Evolutionary conservation across 2,888 invertebrate species (phyloP), one percentile per base, ranked within the genome.

Genomic region (Cantharis lateralis): DNA sequence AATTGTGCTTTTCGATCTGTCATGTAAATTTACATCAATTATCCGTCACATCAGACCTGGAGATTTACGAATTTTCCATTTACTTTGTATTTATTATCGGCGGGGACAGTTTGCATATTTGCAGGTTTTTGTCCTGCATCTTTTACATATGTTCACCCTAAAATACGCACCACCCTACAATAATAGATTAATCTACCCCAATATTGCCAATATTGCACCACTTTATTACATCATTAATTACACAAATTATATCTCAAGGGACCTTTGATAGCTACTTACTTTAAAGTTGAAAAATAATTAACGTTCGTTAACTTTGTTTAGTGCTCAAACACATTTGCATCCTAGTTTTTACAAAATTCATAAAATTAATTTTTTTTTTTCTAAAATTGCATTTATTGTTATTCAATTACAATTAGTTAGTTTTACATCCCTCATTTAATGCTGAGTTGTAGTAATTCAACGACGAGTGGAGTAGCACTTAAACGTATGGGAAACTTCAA

Each of bases 221-320:
- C 87, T 88, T 87, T 88, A 87, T 87, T 87, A 87, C 86, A 85
- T 87, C 87, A 87, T 87, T 88, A 87, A 88, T 88, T 87, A 87
- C 84, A 83, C 84, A 86, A 86, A 86, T 87, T 86, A 86, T 84
- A 84, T 85, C 86, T 80, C 84, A 24, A 77, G 86, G 84, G 86
- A 85, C 70, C 71, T 78, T 76, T 77, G 70, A 72, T 69, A 70
- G 71, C 74, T 78, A 76, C 63, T 48, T 48, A 69, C 63, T 69
- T 68, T 63, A 66, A 66, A 66, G 64, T 66, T 16, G 64, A 66
- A 66, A 66, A 66, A 66, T 66, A 66, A 66, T 66, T 74, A 75
- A 75, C 73, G 69, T 48, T 48, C n/a, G 48, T 48, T 48, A 48
- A 48, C 48, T n/a, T 9, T 48, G 48, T 48, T 48, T 48, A 48